Base-by-base conservation (phyloP, 2,113 vertebrate genomes). In the Mesitornis unicolor region DNA sequence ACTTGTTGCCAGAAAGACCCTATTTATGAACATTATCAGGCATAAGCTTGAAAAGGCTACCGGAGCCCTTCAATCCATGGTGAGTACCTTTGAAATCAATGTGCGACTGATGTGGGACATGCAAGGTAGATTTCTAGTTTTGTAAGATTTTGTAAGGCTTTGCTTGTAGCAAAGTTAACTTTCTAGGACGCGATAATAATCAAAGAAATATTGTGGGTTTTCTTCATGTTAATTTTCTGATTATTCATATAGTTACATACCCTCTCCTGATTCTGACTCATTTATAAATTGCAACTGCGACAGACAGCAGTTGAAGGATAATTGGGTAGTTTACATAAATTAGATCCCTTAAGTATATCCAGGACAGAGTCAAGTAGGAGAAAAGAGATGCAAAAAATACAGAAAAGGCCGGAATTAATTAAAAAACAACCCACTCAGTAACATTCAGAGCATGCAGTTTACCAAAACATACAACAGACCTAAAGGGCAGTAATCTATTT, bases 401-500 rank as follows among this genome's bases (percentile, higher is more conserved):
- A 60, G 36, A 38, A 85, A 80, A 91, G 28, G 0, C 17, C 43
- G 7, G 53, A 95, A 76, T 88, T 92, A 89, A 86, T 89, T 90
- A 69, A 71, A 95, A 89, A 50, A 53, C 31, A 79, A 31, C 50
- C 29, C 35, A 85, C 51, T 85, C 61, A 93, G 60, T 88, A 65
- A 78, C 51, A 63, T 56, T 91, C 56, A 90, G 16, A 71, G 19
- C 38, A 68, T 67, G 56, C 35, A 71, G 43, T 78, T 93, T 90
- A 79, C 86, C 57, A 81, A 84, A 94, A 73, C 61, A 64, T 56
- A 90, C 36, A 93, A 68, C 31, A 93, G 17, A 89, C 28, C 40
- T 78, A 90, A 96, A 92, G 88, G 86, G 64, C 88, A 94, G 48
- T 48, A 84, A 74, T 81, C 88, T 95, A 88, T 93, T 96, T 96